Evolutionary conservation across 23 tunicate species (phyloP), one percentile per base, ranked within the genome.

Genomic region (Ciona savignyi): DNA sequence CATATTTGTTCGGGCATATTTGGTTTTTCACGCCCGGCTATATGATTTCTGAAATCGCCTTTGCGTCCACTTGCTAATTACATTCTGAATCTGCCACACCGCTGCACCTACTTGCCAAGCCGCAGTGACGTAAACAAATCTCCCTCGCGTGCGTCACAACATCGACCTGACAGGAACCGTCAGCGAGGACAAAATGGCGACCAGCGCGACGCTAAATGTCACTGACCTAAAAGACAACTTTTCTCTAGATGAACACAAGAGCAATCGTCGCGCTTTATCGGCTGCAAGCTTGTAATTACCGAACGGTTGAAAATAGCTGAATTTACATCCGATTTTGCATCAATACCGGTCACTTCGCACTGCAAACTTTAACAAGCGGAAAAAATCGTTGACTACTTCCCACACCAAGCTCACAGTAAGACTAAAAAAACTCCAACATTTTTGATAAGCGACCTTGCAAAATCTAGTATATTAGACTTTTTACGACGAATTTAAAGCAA

Each of bases 81-180:
- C 15, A 15, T n/a, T n/a, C n/a, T n/a, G n/a, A n/a, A 42, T 6
- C 56, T 15, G 15, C 56, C 15, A 42, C 11, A 6, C 11, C 56
- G 56, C 56, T 42, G 56, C 56, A 42, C 56, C 56, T 42, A 42
- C 56, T 42, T 42, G 56, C 56, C 56, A 42, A 42, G 56, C 56
- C 56, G 56, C 56, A 42, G 56, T 42, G 56, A 42, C 56, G 56
- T 15, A 42, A 42, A 42, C 56, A 42, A 42, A 42, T 42, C 56
- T 9, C 56, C 56, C 15, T 15, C 56, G 56, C 15, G 11, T 42
- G 15, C 56, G 56, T 42, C 56, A 42, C 9, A 15, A 42, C 15
- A 15, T 42, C 56, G 15, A 6, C 9, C 15, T 42, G 56, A 42
- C 56, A 42, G 56, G 11, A 42, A 15, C 56, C 56, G 15, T 42